Conservation (phyloP, 2,113 vertebrate genomes). For the Gopherus flavomarginatus region DNA sequence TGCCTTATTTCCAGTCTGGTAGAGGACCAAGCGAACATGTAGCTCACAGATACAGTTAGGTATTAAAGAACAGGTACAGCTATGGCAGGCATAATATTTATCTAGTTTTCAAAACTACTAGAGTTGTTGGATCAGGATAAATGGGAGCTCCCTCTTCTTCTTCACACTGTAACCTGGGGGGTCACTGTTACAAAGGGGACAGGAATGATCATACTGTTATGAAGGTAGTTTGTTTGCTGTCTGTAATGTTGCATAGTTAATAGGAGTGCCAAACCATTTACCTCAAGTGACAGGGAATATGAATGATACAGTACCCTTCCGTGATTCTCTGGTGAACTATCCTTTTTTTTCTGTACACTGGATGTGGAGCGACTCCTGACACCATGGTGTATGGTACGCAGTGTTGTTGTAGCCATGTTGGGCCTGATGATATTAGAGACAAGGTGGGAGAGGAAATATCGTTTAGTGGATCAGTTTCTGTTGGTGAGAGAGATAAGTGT, state of each 20-base stretch:
- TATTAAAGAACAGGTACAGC: no score
- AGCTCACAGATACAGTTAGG: no score
- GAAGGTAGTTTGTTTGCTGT: background rate
- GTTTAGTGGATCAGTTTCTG: no score
- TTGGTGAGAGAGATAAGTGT: no score
- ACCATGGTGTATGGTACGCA: background rate
- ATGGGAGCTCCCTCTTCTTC: background rate
- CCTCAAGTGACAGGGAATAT: background rate
- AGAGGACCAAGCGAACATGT: no score
- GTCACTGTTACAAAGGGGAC: background rate
- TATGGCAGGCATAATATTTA: background rate
- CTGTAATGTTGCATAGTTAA: background rate
- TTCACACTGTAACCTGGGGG: background rate
- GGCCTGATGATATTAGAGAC: no score
- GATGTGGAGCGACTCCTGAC: background rate
- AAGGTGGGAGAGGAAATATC: no score
- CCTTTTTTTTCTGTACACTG: background rate
- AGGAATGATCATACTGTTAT: background rate
- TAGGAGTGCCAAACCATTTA: background rate
- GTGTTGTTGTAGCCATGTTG: no score
- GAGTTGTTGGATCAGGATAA: background rate
- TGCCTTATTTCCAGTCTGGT: no score
- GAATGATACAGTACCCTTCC: background rate
- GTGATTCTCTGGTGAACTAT: background rate
- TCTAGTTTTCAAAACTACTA: background rate